Base-by-base conservation (phyloP, 1,140 invertebrate species). In the Apis laboriosa region DNA sequence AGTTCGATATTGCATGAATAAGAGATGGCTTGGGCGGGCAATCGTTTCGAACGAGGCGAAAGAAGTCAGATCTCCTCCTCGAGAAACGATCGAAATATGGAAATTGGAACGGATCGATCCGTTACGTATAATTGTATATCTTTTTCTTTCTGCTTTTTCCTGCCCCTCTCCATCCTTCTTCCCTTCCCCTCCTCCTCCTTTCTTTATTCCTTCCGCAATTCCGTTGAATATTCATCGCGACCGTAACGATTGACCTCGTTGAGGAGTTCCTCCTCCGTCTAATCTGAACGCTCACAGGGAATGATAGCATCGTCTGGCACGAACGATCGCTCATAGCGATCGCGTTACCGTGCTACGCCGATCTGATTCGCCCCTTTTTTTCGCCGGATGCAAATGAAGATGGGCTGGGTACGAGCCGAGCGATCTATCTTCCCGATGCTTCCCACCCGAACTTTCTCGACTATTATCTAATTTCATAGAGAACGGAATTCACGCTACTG, bases 271-370 rank as follows among this genome's bases (percentile, higher is more conserved):
- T 78, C 13, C 77, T 49, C 8, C 66, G 53, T 56, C 77, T 78
- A 67, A 78, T 78, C 66, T 58, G 66, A 55, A 67, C 75, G 75
- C 61, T 77, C 53, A 67, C 75, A n/a, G 61, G 56, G 75, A 77
- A 77, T 55, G 75, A 77, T 77, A 77, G 61, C 75, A 77, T 77
- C 75, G 75, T 77, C 75, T 77, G 51, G 61, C 75, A 77, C 75
- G 75, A 77, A 77, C 75, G 61, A 77, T 77, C 75, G 75, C 61
- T 77, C 75, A 77, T 77, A 55, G 75, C 75, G 75, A 77, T 77
- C 75, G 75, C 61, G 75, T 77, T 77, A 77, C 75, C 61, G 51
- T 34, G 75, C 75, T 24, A 66, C 75, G 61, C 55, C 75, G 66
- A 77, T 77, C 75, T 77, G 75, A 77, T 77, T 77, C 61, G 15